Evolutionary conservation across 1,140 invertebrate genomes (phyloP), one percentile per base, ranked within the genome.

Genomic region (Mamestra configurata): DNA sequence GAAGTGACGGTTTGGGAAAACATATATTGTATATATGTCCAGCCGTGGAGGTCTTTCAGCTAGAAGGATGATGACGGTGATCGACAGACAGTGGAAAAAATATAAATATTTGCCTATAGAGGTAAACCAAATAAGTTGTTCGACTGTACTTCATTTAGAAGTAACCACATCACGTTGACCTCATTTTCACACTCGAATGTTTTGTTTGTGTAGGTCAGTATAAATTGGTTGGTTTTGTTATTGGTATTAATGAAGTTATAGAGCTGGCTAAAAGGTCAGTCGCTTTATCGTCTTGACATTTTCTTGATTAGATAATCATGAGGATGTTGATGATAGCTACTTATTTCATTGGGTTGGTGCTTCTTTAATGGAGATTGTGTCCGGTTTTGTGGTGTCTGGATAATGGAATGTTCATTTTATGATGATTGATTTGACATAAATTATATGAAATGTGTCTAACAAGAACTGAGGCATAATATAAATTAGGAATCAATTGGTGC

Each of bases 221-320:
- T 27, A 66, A 1, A 24, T 43, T 57, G 53, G 24, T 59, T 13
- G 53, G 0, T 27, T 8, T 35, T 57, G 35, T 59, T 75, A 37
- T 55, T 4, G 49, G 51, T 75, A 71, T 59, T 75, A 75, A 75
- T 75, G 35, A 75, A 75, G 71, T 75, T 59, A 57, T 70, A 68
- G 37, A 22, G 13, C 53, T 8, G 5, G 27, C 27, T 31, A 5
- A 40, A 70, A 49, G 51, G 51, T 24, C 53, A 55, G 31, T 24
- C 37, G 18, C 18, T 75, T 57, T 75, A 75, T 75, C 55, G 71
- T 43, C 55, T 35, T 75, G 71, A 75, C 71, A 71, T 51, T 55
- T 24, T 37, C 46, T 43, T 57, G 51, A 75, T 75, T 75, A 75
- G 71, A 75, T 75, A 40, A 59, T 75, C 71, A 75, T 75, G 35